Base-by-base conservation (phyloP, 2,113 vertebrate genomes). In the Chloropsis hardwickii region DNA sequence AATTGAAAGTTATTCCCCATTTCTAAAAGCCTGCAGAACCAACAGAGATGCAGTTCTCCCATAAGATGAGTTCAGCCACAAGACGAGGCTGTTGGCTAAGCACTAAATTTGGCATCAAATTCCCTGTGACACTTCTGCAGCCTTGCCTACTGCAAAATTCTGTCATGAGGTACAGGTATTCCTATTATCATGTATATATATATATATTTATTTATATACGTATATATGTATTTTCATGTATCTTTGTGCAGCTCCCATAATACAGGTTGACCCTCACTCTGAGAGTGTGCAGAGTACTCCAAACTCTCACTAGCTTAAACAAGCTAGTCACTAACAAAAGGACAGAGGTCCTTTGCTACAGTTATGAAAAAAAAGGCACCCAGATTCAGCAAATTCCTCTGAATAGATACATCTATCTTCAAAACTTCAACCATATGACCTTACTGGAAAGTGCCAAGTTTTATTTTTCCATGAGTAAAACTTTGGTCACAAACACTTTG, bases 1-100 rank as follows among this genome's bases (percentile, higher is more conserved):
- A 81, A 88, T 62, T 83, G 39, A 77, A 88, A 90, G 93, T 85
- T 62, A 73, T 58, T 85, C 54, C 66, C 72, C 5, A 45, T 80
- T 93, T 80, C 81, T 94, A 45, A 31, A 85, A 42, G 54, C 23
- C 70, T 73, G 35, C 50, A 78, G 78, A 93, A 66, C 28, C 37
- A 66, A 77, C 27, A 62, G 1, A 56, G 42, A 77, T 73, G 72
- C 2, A 9, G 22, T 31, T 85, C 42, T 88, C 79, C 42, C 18
- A 0, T 12, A 80, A 62, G 40, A 42, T 0, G 1, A 50, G 9
- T 42, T 66, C 11, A 42, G 20, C 9, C 31, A 53, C 29, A 79
- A 95, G 66, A 70, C 25, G 5, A 76, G 22, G 47, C 56, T 70
- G 66, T 53, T 82, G 65, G 65, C 53, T 45, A 50, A 62, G 74